Evolutionary conservation across 1,140 invertebrate species (phyloP), one percentile per base, ranked within the genome.

Genomic region (Drosophila busckii): DNA sequence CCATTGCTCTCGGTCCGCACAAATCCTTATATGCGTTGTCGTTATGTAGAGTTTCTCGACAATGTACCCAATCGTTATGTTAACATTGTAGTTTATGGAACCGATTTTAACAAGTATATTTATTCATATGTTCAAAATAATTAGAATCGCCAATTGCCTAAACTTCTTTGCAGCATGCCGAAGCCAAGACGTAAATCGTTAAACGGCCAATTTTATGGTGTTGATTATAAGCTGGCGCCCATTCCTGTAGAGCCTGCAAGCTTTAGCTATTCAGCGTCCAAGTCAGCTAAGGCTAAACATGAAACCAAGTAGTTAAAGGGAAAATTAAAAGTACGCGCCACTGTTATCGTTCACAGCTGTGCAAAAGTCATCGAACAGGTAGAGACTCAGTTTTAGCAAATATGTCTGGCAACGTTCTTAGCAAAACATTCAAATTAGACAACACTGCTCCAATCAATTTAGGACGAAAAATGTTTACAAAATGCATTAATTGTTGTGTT

Each of bases 381-480:
- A 40, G 32, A 62, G 58, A 41, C 50, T 40, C 10, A 9, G 5
- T 19, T 28, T 22, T 12, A 16, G 8, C 0, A 4, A 9, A 7
- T 4, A 13, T 32, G 29, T 17, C 19, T 44, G 40, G 6, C 3
- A 13, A 46, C n/a, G 16, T 16, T 5, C 3, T 25, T 32, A 2
- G 45, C 26, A 46, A 25, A 52, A 59, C 35, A 55, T 71, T 58
- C 42, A 80, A 68, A 68, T 38, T 69, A 31, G 31, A 37, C 44
- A 80, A 56, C 54, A 50, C 32, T 67, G 16, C 10, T 31, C 56
- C n/a, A 49, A 67, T 64, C 62, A 54, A 65, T 65, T 68, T 73
- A 53, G 42, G 69, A 70, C 46, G 73, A 73, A 73, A 82, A 78
- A 78, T 82, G 75, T 80, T 80, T 75, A 82, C 75, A 82, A 80